A percentile compares a stretch with the other conserved stretches of the same genome.
These are phyloP conservation scores for Myiozetetes cayanensis DNA, from an alignment of 2,113 vertebrate genomes.

Conservation along the genomic window DNA sequence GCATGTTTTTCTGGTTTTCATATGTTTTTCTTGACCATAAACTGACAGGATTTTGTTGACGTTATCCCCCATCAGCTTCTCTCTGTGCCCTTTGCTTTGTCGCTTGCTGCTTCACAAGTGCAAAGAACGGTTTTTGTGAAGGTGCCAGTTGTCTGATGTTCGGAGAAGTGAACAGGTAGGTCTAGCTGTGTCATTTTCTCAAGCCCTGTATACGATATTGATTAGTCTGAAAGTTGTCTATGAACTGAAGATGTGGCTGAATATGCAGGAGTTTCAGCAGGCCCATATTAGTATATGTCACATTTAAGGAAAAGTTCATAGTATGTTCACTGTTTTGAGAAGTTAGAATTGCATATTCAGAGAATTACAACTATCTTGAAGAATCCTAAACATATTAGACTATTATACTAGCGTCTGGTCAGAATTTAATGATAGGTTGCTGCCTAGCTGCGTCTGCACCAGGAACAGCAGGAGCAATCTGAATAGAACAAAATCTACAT, in stretches of 20 bases:
- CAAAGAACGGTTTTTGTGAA: background rate
- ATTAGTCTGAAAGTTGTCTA: background rate
- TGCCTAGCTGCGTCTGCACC: background rate
- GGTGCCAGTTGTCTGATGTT: background rate
- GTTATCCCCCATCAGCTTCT: background rate
- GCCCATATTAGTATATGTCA: fast-evolving
- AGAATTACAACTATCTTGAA: background rate
- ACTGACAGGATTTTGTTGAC: background rate
- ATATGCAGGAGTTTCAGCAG: background rate
- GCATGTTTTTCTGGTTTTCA: background rate
- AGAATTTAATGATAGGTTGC: background rate
- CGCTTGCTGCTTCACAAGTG: background rate
- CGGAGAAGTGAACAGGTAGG: background rate
- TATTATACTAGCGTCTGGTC: background rate
- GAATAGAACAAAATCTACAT: background rate
- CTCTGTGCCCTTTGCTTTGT: background rate
- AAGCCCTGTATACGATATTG: background rate
- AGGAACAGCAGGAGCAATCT: background rate
- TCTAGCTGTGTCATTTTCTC: background rate
- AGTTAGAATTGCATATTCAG: background rate
- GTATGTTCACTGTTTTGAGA: background rate
- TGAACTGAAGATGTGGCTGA: background rate
- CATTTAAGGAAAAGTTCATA: background rate
- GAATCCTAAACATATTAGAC: background rate
- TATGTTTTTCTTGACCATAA: background rate